Percentiles rank a stretch among this genome's conserved stretches.
Evolutionary conservation across 2,888 invertebrate species (phyloP).

Genomic region (Frankliniella fusca): DNA sequence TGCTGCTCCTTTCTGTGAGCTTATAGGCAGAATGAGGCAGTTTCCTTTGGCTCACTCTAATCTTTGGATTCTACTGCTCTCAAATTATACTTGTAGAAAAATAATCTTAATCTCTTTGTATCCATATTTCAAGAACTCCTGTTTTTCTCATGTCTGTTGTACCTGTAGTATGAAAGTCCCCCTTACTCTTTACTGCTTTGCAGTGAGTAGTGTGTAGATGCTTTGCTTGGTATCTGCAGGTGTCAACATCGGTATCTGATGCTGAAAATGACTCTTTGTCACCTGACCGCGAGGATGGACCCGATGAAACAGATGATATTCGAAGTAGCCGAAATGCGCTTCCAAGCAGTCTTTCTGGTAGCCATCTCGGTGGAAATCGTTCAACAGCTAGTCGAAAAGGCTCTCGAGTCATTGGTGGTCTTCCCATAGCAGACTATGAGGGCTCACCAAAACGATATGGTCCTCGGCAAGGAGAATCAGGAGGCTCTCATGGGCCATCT

Average conservation of each 20-base stretch:
- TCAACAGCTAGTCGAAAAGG: conserved; percentile 42
- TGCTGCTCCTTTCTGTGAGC: conserved; percentile 30
- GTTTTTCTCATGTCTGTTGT: not conserved
- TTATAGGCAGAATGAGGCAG: conserved; percentile 34
- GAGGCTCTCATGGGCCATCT: not conserved
- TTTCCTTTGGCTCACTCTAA: conserved; percentile 33
- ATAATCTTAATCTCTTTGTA: not conserved
- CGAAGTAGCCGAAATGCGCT: conserved; percentile 3
- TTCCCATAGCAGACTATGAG: conserved; percentile 91
- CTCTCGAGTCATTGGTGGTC: conserved; percentile 68
- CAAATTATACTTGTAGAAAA: conserved; percentile 26
- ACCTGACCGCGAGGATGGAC: conserved; percentile 40
- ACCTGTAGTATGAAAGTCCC: not conserved
- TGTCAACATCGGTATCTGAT: conserved; percentile 42
- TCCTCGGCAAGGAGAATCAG: conserved; percentile 47
- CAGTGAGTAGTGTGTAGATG: conserved; percentile 13
- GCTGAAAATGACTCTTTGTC: conserved; percentile 41
- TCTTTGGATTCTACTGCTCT: not conserved
- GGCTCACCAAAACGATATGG: conserved; percentile 86
- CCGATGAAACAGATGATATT: not conserved
- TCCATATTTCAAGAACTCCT: not conserved
- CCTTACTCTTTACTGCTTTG: conserved; percentile 17
- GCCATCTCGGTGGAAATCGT: conserved; percentile 45
- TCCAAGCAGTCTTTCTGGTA: conserved; percentile 42
- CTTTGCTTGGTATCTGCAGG: conserved; percentile 36